Conservation (phyloP, 2,113 vertebrate genomes). For the Australoheros scitulus region DNA sequence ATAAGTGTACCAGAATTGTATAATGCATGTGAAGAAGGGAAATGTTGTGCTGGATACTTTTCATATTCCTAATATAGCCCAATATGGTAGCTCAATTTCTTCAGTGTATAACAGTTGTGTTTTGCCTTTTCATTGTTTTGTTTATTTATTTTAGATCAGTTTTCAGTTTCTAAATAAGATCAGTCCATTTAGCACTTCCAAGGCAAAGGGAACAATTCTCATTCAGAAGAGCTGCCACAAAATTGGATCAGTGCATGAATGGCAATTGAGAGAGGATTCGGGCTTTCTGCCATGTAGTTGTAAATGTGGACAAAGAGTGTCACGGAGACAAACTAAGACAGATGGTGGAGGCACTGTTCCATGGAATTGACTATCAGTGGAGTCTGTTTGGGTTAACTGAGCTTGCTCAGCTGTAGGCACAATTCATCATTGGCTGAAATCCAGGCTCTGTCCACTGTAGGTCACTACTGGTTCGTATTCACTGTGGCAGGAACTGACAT, state of each 20-base stretch:
- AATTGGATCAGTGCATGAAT: slow-evolving; percentile 18
- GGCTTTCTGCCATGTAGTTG: slow-evolving; percentile 48
- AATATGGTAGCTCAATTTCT: neutral
- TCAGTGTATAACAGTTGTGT: accelerated
- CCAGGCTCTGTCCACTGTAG: slow-evolving; percentile 17
- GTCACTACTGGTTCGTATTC: slow-evolving; percentile 4
- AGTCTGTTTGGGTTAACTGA: slow-evolving; percentile 35
- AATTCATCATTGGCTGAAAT: slow-evolving; percentile 23
- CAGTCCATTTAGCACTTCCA: neutral
- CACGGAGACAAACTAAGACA: slow-evolving; percentile 45
- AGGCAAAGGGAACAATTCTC: neutral
- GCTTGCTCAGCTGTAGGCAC: slow-evolving; percentile 33
- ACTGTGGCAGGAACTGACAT: slow-evolving; percentile 27
- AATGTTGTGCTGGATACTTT: too few species aligned
- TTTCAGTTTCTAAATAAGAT: neutral
- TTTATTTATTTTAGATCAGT: neutral
- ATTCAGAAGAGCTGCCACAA: slow-evolving; percentile 30
- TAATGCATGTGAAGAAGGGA: too few species aligned
- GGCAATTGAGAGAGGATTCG: slow-evolving; percentile 1
- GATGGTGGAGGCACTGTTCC: slow-evolving; percentile 53
- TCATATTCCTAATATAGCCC: neutral
- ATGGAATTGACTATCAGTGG: slow-evolving; percentile 28
- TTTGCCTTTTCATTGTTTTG: neutral
- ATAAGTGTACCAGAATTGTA: neutral
- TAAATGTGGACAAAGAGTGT: slow-evolving; percentile 54